Base-by-base conservation (phyloP, 2,888 invertebrate species). In the Incurvaria masculella region DNA sequence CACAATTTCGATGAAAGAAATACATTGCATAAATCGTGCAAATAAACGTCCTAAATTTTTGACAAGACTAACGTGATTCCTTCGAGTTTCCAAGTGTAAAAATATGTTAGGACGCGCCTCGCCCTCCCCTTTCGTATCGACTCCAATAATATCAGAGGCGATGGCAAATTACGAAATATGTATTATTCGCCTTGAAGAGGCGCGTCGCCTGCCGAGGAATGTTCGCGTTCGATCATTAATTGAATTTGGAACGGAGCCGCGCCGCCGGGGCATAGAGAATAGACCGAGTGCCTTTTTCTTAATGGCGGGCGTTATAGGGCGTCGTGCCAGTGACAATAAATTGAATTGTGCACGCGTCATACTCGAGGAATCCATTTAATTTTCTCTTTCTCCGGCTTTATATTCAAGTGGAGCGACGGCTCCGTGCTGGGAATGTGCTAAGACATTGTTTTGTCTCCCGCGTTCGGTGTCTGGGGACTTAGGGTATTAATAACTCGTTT, bases 211-310 rank as follows among this genome's bases (percentile, higher is more conserved):
- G n/a, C n/a, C n/a, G n/a, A n/a, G n/a, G n/a, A n/a, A n/a, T n/a
- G n/a, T n/a, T n/a, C n/a, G n/a, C n/a, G 33, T 33, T 33, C 11
- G 59, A 63, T 64, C 66, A 67, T 68, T 68, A 66, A 64, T 63
- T 59, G 61, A 57, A 62, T 60, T 56, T 56, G 54, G 21, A 14
- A 33, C 44, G 20, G 42, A 10, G 16, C 42, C 33, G 33, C 33
- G 33, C 14, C 33, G 33, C 33, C 33, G 3, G 33, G n/a, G 3
- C 14, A n/a, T 8, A 3, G 33, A 33, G 33, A 33, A 33, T 33
- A 33, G 44, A 46, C 43, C 66, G 63, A 62, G 60, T 58, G 65
- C 64, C 69, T 68, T 69, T 68, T 69, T 68, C 66, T 61, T 68
- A 67, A 68, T 68, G 60, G 64, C 52, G 48, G 53, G 50, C 56